Base-by-base conservation (phyloP, 2,888 invertebrate species). In the Urechis unicinctus region DNA sequence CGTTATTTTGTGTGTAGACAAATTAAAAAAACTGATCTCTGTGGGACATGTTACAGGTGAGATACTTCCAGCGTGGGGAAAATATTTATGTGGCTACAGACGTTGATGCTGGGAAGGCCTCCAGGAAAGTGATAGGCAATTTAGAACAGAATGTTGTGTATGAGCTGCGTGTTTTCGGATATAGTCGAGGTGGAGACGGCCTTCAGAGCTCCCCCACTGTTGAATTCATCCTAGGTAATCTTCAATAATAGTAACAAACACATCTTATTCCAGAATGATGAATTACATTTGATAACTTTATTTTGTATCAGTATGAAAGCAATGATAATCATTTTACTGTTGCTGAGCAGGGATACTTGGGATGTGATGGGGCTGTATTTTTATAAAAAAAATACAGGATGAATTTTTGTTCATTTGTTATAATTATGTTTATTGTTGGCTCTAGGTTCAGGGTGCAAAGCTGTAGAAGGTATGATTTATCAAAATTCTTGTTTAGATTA, bases 261-360 rank as follows among this genome's bases (percentile, higher is more conserved):
- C n/a, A n/a, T n/a, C n/a, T 61, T 87, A 93, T 49, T 97, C 96
- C 96, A 91, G 93, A 72, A 84, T n/a, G n/a, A n/a, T n/a, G n/a
- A n/a, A n/a, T n/a, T n/a, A n/a, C n/a, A n/a, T n/a, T n/a, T n/a
- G n/a, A n/a, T n/a, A n/a, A n/a, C n/a, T n/a, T n/a, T n/a, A n/a
- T n/a, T n/a, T n/a, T n/a, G n/a, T n/a, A n/a, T n/a, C n/a, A n/a
- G n/a, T n/a, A n/a, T n/a, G n/a, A n/a, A n/a, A n/a, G n/a, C n/a
- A n/a, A n/a, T n/a, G n/a, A n/a, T n/a, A n/a, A n/a, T n/a, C n/a
- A n/a, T n/a, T n/a, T n/a, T n/a, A n/a, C n/a, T n/a, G n/a, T 86
- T 1, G 94, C 94, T 76, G 93, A 94, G 78, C 91, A 95, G 73
- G 88, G 95, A 84, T 88, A 90, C 68, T 88, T 87, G 1, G 94